Percentiles rank a stretch among this genome's conserved stretches.
These are phyloP conservation scores for Pachyramphus minor DNA, from an alignment of 2,113 vertebrate genomes.

Conservation along the genomic window DNA sequence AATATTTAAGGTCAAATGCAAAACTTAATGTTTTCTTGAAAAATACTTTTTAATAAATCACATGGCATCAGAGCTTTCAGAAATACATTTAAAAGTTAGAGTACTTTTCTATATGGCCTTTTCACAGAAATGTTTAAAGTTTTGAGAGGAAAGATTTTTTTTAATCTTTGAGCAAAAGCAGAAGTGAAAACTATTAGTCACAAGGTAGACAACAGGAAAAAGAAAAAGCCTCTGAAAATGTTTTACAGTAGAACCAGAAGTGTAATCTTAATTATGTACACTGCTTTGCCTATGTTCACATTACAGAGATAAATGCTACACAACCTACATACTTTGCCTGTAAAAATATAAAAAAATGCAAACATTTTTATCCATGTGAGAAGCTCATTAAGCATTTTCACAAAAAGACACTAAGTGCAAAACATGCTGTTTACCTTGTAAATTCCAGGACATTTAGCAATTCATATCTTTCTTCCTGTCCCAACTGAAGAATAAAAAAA, in stretches of 20 bases:
- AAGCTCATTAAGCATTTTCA: background rate
- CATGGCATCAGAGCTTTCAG: background rate
- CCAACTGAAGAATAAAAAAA: constrained; percentile 72
- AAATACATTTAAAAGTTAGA: background rate
- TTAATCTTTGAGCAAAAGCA: background rate
- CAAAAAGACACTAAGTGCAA: background rate
- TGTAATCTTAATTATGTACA: background rate
- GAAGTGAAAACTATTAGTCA: background rate
- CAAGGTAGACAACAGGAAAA: background rate
- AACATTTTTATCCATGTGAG: background rate
- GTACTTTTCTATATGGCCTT: background rate
- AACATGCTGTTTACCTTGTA: constrained; percentile 82
- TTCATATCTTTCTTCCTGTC: constrained; percentile 89
- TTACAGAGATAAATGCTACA: background rate
- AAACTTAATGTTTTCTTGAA: background rate
- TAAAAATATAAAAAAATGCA: background rate
- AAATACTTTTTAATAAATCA: background rate
- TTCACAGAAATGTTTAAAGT: background rate
- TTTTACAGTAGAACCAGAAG: background rate
- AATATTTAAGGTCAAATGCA: background rate
- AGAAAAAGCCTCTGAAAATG: background rate
- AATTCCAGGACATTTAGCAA: constrained; percentile 95
- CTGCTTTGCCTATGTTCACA: background rate
- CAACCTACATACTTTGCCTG: background rate
- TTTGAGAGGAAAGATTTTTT: background rate